Percentiles rank a stretch among this genome's conserved stretches.
Conservation (phyloP, 1,140 invertebrate genomes). For the Achroia grisella region DNA sequence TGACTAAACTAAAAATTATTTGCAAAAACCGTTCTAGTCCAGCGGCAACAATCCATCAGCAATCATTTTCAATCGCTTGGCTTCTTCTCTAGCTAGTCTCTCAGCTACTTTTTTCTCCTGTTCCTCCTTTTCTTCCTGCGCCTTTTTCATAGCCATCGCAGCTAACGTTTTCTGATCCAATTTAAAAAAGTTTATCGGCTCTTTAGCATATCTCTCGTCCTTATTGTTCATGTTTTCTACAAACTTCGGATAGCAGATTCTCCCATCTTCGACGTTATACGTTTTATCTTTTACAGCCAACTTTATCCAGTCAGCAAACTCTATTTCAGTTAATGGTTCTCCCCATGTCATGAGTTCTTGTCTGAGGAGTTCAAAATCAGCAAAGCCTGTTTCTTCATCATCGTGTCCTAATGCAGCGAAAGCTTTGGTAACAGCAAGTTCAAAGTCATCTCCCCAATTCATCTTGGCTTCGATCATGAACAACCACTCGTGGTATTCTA, state of each 20-base stretch:
- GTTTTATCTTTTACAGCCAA: constrained; percentile 53
- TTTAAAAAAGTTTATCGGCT: constrained; percentile 64
- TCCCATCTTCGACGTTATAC: constrained; percentile 37
- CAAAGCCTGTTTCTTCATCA: constrained; percentile 41
- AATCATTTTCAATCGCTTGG: constrained; percentile 51
- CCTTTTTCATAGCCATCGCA: constrained; percentile 57
- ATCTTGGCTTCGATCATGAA: constrained; percentile 65
- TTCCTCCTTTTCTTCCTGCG: constrained; percentile 48
- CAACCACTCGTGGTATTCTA: constrained; percentile 52
- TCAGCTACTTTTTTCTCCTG: constrained; percentile 50
- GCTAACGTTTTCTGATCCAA: constrained; percentile 62
- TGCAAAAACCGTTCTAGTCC: constrained; percentile 14
- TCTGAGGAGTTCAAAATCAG: constrained; percentile 37
- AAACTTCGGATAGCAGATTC: constrained; percentile 49
- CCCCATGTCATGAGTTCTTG: constrained; percentile 53
- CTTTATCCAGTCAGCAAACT: constrained; percentile 50
- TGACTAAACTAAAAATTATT: neutral
- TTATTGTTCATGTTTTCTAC: constrained; percentile 62
- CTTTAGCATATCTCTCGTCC: constrained; percentile 42
- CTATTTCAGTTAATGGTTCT: constrained; percentile 49
- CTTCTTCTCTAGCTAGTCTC: constrained; percentile 43
- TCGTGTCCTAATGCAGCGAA: constrained; percentile 50
- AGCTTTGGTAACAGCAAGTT: constrained; percentile 46
- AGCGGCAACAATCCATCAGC: constrained; percentile 43
- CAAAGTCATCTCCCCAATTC: constrained; percentile 54